Base-by-base conservation (phyloP, 2,888 invertebrate species). In the Melolontha melolontha region DNA sequence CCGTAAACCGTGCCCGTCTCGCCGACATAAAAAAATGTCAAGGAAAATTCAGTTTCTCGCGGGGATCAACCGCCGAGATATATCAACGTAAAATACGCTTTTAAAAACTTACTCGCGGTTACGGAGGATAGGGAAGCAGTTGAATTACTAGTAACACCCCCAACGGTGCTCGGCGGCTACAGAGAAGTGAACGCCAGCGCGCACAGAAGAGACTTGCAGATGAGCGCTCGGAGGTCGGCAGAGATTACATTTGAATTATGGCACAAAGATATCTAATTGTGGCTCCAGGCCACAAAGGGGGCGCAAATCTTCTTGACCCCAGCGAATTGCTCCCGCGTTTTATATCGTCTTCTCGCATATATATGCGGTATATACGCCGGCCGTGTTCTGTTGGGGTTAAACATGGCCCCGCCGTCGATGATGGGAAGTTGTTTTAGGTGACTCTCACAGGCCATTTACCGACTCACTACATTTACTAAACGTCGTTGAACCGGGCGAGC, bases 171-270 rank as follows among this genome's bases (percentile, higher is more conserved):
- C 51, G 50, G 16, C 41, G 29, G 6, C 34, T 27, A 39, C 34
- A 49, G 63, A 52, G 52, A 14, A 41, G 11, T 22, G 22, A 22
- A 22, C 27, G 16, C 27, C 34, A 39, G 52, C 22, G 49, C 12
- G 62, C 49, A 59, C 57, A 55, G 71, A 69, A 69, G 75, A 74
- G 76, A 75, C 76, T 76, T 79, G 80, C 80, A 80, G 80, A 80
- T 81, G 81, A 81, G 82, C 81, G 80, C 81, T 81, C 79, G 76
- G 79, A 82, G 81, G 80, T 81, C 81, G 80, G 81, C 82, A 81
- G 83, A 87, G 86, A 85, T 86, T 87, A 86, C 87, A 84, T 86
- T 85, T 88, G 88, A 88, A 88, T 85, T 85, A 85, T 85, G 82
- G 84, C 82, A 81, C 82, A 83, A 84, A 85, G 85, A 85, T 85